Percentiles rank a stretch among this genome's conserved stretches.
phyloP scores from a whole-genome alignment of 1,140 invertebrate species.

The Pinna nobilis region DNA sequence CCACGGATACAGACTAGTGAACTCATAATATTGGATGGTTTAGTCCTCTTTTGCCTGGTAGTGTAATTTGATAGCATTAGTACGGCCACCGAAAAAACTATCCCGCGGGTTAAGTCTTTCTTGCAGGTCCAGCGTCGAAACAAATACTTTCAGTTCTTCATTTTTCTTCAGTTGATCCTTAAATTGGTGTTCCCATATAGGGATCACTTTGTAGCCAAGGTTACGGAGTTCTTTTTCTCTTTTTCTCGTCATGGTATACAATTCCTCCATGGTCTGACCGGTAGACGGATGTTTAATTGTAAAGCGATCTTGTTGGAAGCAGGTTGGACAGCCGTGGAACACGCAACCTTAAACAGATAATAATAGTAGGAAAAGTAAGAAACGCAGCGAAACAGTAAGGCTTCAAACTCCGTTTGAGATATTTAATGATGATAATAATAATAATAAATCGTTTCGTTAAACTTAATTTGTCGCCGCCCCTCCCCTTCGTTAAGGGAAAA shows the following conservation, averaged over 20 bases:
- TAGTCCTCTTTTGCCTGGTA: constrained; percentile 57
- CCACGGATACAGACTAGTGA: constrained; percentile 58
- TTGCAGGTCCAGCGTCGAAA: background rate
- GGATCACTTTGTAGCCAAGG: constrained; percentile 6
- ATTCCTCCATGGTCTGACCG: constrained; percentile 28
- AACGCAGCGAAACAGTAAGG: no score
- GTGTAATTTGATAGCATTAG: constrained; percentile 59
- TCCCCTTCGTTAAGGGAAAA: background rate
- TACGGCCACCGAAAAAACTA: constrained; percentile 72
- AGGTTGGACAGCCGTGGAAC: constrained; percentile 26
- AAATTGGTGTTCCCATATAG: constrained; percentile 27
- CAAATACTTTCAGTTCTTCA: background rate
- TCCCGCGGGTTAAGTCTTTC: constrained; percentile 56
- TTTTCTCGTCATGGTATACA: constrained; percentile 18
- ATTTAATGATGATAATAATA: no score
- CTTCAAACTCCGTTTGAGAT: no score
- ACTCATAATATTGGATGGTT: constrained; percentile 63
- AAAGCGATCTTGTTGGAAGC: constrained; percentile 20
- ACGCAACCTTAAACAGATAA: constrained; percentile 33
- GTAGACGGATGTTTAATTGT: constrained; percentile 9
- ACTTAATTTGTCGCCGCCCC: background rate
- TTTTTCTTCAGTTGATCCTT: constrained; percentile 4
- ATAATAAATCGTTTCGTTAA: no score
- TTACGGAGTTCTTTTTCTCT: background rate
- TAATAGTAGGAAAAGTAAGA: background rate